Percentiles rank a stretch among this genome's conserved stretches.
Evolutionary conservation across 2,888 invertebrate genomes (phyloP).

Genomic region (Polylopha cassiicola): DNA sequence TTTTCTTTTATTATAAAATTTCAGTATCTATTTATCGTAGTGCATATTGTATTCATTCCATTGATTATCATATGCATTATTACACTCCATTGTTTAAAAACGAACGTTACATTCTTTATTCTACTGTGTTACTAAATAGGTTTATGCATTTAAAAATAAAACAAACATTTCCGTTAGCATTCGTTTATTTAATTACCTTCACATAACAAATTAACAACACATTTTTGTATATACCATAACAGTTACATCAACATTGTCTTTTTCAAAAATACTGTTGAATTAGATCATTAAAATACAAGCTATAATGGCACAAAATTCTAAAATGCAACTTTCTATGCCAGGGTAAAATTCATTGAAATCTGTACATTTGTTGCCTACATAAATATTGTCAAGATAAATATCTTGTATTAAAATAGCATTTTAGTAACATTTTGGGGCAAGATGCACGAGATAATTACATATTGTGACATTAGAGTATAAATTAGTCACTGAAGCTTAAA

Average conservation of each 20-base stretch:
- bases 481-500: too few species aligned
- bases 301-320: conserved; percentile 14
- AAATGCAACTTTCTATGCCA: conserved; percentile 14
- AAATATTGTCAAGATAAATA: conserved; percentile 7
- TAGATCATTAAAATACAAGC: conserved; percentile 12
- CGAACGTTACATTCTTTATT: too few species aligned
- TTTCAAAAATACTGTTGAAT: conserved; percentile 15
- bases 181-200: too few species aligned
- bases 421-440: conserved; percentile 15
- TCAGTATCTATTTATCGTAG: too few species aligned
- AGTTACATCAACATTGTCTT: too few species aligned
- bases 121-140: too few species aligned
- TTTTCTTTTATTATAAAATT: too few species aligned
- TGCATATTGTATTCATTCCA: too few species aligned
- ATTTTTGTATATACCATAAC: conserved; percentile 9
- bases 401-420: background rate
- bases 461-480: conserved; percentile 7
- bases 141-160: too few species aligned
- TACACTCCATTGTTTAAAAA: too few species aligned
- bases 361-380: conserved; percentile 11
- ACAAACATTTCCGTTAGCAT: too few species aligned
- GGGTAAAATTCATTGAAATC: conserved; percentile 14
- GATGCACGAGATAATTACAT: conserved; percentile 27
- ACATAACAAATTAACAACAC: conserved; percentile 17
- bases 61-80: too few species aligned